Evolutionary conservation across 2,113 vertebrate genomes (phyloP), one percentile per base, ranked within the genome.

Genomic region (Hyla sarda): DNA sequence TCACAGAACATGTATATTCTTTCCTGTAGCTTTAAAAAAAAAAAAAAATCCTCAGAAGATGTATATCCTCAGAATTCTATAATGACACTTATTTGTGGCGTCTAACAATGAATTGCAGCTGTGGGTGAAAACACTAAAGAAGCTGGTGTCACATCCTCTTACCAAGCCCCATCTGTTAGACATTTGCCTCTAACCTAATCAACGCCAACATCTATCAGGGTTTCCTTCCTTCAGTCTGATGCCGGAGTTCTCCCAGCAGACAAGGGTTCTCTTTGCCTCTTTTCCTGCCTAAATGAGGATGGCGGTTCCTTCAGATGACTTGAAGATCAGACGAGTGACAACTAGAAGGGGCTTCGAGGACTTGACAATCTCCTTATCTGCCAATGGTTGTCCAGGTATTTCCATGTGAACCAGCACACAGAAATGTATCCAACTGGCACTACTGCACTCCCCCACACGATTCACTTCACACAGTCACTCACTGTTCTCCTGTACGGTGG

Each of bases 141-240:
- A 87, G 50, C 62, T 37, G 37, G 52, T 74, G 85, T 74, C 85
- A 87, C 34, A 48, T 80, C 56, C 84, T 81, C 21, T 58, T 56
- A 74, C 77, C 50, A 41, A 48, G 52, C 58, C 67, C 79, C 78
- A 82, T 87, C 78, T 82, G 85, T 81, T 81, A 81, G 48, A 87
- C 85, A 74, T 62, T 74, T 87, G 77, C 67, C 78, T 82, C 78
- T 87, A 87, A 87, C 78, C 85, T 48, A 87, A 81, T 80, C 84
- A 86, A 80, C 34, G 84, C 76, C 62, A 82, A 80, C 37, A 60
- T 86, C 85, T 34, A 81, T 86, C 85, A 86, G 65, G 19, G 52
- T 32, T 60, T 65, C 30, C 60, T 58, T 58, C 52, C 28, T 48
- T 69, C 85, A 60, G 19, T 74, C 17, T 74, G 73, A 74, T 82